phyloP scores from a whole-genome alignment of 1,140 invertebrate species.

The Planococcus citri region DNA sequence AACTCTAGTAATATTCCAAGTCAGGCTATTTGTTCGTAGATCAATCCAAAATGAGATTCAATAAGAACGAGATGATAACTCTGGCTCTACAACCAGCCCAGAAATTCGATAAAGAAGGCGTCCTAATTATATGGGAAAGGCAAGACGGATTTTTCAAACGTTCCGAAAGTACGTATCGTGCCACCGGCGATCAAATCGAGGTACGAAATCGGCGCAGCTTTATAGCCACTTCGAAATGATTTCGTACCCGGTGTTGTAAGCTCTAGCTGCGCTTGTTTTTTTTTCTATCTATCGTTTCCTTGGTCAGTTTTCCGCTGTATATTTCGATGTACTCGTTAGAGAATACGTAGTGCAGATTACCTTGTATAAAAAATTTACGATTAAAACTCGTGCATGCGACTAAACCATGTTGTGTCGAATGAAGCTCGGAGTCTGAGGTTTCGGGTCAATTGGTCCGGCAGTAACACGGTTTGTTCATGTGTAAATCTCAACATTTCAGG shows the following conservation, averaged over 20 bases:
- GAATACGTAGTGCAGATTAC: not conserved
- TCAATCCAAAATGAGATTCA: slow-evolving; percentile 60
- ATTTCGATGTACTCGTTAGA: not conserved
- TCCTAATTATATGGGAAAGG: slow-evolving; percentile 69
- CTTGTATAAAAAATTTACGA: not conserved
- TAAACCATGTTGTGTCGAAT: no score
- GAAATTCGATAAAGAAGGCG: slow-evolving; percentile 85
- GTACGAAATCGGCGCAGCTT: not conserved
- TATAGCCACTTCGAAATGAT: not conserved
- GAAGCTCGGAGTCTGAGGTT: not conserved
- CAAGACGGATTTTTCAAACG: slow-evolving; percentile 84
- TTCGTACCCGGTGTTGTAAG: not conserved
- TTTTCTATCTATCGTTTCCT: not conserved
- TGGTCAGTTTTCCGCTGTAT: not conserved
- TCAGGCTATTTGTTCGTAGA: no score
- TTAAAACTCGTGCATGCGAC: not conserved
- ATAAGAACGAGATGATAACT: slow-evolving; percentile 71
- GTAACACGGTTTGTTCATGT: slow-evolving; percentile 26
- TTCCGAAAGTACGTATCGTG: slow-evolving; percentile 62
- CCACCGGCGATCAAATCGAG: not conserved
- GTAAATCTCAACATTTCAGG: slow-evolving; percentile 40
- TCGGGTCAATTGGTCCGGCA: not conserved
- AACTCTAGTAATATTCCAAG: no score
- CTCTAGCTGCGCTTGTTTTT: not conserved
- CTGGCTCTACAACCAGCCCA: slow-evolving; percentile 72